Evolutionary conservation across 2,113 vertebrate genomes (phyloP).

Genomic region (Amia ocellicauda): DNA sequence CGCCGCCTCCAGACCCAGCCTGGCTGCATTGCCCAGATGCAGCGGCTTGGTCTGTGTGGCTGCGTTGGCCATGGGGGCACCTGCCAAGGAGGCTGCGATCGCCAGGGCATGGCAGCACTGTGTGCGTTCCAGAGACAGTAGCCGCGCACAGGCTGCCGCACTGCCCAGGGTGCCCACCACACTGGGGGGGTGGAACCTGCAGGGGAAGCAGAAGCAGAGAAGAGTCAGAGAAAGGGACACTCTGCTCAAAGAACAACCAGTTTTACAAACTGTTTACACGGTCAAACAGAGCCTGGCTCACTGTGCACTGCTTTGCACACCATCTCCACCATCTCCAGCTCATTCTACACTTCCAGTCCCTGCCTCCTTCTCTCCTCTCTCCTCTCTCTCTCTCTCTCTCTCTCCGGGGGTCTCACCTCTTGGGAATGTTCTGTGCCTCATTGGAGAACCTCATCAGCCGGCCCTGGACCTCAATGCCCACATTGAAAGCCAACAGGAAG

Average conservation of each 20-base stretch:
- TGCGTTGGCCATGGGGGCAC: constrained; percentile 86
- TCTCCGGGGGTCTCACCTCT: constrained; percentile 69
- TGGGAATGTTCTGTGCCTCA: constrained; percentile 78
- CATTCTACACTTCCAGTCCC: no score
- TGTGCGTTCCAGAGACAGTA: constrained; percentile 61
- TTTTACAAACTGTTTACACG: no score
- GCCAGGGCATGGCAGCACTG: constrained; percentile 75
- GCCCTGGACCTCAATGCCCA: constrained; percentile 83
- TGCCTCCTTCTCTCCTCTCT: no score
- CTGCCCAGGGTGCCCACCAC: constrained; percentile 85
- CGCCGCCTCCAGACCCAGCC: constrained; percentile 79
- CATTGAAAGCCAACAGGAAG: constrained; percentile 77
- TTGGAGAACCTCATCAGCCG: constrained; percentile 81
- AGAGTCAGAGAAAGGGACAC: not conserved
- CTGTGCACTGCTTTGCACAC: no score
- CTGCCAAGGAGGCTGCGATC: constrained; percentile 77
- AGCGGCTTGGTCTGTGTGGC: constrained; percentile 83
- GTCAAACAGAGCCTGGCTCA: no score
- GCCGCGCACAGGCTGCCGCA: constrained; percentile 72
- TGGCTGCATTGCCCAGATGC: constrained; percentile 77
- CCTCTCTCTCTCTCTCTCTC: no score
- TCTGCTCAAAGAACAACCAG: no score
- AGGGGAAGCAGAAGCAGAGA: constrained; percentile 3
- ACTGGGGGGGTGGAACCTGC: constrained; percentile 82
- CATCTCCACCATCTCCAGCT: no score